phyloP scores from a whole-genome alignment of 2,113 vertebrate species.

The Austrofundulus limnaeus region DNA sequence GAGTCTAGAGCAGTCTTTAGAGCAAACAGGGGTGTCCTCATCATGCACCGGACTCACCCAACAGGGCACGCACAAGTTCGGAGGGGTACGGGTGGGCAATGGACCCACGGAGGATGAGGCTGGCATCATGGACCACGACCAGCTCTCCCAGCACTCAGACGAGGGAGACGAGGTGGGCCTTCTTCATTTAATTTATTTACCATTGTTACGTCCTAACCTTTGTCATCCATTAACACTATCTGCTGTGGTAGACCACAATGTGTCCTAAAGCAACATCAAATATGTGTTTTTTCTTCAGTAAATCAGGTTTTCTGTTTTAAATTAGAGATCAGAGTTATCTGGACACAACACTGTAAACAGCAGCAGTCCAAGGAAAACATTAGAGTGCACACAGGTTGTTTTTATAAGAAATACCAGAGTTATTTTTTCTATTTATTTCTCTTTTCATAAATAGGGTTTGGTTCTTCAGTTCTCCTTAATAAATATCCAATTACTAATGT shows the following conservation, averaged over 20 bases:
- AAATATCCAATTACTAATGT: no score
- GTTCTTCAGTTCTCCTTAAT: no score
- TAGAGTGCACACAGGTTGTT: constrained; percentile 33
- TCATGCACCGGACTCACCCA: constrained; percentile 81
- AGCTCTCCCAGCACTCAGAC: constrained; percentile 96
- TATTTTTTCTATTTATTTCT: no score
- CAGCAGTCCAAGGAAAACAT: not conserved
- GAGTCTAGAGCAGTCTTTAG: constrained; percentile 83
- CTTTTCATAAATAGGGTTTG: no score
- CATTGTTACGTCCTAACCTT: not conserved
- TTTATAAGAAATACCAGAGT: constrained; percentile 10
- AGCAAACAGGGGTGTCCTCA: constrained; percentile 83
- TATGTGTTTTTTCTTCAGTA: not conserved
- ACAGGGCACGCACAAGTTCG: constrained; percentile 98
- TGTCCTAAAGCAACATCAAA: no score
- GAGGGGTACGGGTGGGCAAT: constrained; percentile 96
- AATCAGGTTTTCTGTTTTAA: not conserved
- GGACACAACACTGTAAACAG: not conserved
- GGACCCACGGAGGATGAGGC: constrained; percentile 98
- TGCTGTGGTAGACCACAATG: no score
- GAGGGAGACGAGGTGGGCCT: constrained; percentile 92
- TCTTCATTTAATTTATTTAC: not conserved
- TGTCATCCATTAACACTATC: no score
- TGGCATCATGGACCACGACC: constrained; percentile 98
- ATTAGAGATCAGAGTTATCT: no score